Evolutionary conservation across 2,888 invertebrate species (phyloP), one percentile per base, ranked within the genome.

Genomic region (Tachina grossa): DNA sequence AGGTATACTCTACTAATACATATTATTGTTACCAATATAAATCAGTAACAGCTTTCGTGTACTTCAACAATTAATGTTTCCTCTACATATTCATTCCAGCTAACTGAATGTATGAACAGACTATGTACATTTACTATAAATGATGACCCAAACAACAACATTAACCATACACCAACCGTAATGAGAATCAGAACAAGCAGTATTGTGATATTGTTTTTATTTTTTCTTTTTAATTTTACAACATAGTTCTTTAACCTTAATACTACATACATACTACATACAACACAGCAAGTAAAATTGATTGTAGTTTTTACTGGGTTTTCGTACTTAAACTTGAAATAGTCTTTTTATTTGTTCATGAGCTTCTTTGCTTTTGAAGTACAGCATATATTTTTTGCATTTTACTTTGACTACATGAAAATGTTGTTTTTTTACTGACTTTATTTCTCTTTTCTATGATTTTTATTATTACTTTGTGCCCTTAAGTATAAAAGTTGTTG

Each of bases 251-350:
- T 81, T 66, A 84, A 80, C 76, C 76, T 76, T 76, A 79, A 75
- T 74, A 31, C 31, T 31, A 31, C 3, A 31, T 31, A 31, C 31
- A 31, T 31, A 2, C 3, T 6, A 10, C 14, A 31, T 31, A 71
- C 78, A 79, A 79, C 69, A 79, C 69, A 79, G 51, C 57, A 59
- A 72, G 39, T 49, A 45, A 16, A 78, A 71, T 79, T 55, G 19
- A 69, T 75, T 75, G 55, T 49, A 68, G 66, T 63, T 79, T 59
- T 76, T 65, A 53, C 72, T 63, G 68, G 39, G 69, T 69, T 81
- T 77, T 78, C n/a, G 63, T 78, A 43, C 61, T 85, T 85, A 85
- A 82, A 78, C 85, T 82, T 85, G 82, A 85, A 82, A 85, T 81
- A 77, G 53, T 69, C 82, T 63, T 74, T 61, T 65, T 49, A 51